Conservation (phyloP, 2,797 vertebrate genomes). For the Cottoperca gobio region DNA sequence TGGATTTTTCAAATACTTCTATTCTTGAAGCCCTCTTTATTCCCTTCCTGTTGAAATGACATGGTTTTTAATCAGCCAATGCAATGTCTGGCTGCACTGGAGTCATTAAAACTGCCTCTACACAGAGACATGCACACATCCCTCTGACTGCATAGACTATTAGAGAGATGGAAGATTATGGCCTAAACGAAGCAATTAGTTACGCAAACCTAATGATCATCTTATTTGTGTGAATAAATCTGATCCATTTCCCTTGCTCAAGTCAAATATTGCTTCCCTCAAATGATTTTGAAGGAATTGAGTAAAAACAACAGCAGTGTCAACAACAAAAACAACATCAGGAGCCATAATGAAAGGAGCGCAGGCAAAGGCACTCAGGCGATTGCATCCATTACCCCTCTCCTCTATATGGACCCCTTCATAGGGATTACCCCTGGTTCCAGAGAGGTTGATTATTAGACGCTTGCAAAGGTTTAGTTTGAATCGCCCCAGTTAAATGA, state of each 20-base stretch:
- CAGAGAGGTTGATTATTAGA: conserved; percentile 86
- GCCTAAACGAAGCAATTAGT: conserved; percentile 88
- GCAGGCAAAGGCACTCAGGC: conserved; percentile 76
- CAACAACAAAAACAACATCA: conserved; percentile 83
- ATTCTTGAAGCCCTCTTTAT: conserved; percentile 70
- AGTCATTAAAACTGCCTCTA: conserved; percentile 82
- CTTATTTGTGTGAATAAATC: conserved; percentile 84
- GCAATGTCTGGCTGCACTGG: conserved; percentile 80
- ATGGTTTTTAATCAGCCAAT: conserved; percentile 83
- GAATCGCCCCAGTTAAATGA: conserved; percentile 88
- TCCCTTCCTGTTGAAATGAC: conserved; percentile 79
- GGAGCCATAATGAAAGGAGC: conserved; percentile 78
- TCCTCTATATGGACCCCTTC: conserved; percentile 81
- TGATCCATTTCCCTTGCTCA: conserved; percentile 78
- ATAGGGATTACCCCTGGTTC: conserved; percentile 86
- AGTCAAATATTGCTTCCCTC: conserved; percentile 80
- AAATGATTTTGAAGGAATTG: conserved; percentile 79
- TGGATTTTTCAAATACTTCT: conserved; percentile 77
- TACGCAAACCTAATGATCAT: conserved; percentile 86
- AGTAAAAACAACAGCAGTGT: conserved; percentile 76
- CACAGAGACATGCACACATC: conserved; percentile 65
- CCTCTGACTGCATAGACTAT: conserved; percentile 73
- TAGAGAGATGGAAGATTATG: conserved; percentile 86
- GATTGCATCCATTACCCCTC: conserved; percentile 82
- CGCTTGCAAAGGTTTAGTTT: conserved; percentile 85